Percentiles rank a stretch among this genome's conserved stretches.
These are phyloP conservation scores for Phalacrocorax carbo DNA, from an alignment of 2,113 vertebrate genomes.

Conservation along the genomic window DNA sequence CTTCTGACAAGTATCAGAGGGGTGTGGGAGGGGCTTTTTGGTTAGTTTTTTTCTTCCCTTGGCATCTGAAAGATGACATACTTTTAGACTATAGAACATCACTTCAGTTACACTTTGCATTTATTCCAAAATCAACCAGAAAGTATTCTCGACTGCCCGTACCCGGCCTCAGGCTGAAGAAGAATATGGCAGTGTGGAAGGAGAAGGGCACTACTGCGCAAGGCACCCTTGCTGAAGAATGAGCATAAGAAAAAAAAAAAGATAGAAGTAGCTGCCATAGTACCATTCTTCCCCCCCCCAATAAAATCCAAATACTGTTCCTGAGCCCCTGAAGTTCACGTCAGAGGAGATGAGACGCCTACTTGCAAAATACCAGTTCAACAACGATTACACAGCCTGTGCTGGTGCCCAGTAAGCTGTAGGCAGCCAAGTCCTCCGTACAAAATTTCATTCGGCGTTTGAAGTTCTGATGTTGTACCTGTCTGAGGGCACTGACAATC, in stretches of 20 bases:
- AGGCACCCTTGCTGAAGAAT: neutral
- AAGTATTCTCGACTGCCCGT: neutral
- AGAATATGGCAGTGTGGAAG: neutral
- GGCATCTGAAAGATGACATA: neutral
- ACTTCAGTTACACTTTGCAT: neutral
- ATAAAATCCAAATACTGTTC: neutral
- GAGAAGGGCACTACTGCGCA: neutral
- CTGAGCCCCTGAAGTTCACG: neutral
- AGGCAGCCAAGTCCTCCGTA: neutral
- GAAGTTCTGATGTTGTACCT: neutral
- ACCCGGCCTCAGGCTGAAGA: neutral
- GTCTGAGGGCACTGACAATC: neutral
- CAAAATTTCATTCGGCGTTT: too few species aligned
- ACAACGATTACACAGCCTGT: neutral
- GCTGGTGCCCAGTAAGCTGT: rapidly evolving
- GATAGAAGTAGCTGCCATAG: neutral
- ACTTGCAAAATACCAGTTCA: neutral
- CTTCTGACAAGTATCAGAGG: neutral
- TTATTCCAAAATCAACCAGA: neutral
- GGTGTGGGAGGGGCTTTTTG: rapidly evolving
- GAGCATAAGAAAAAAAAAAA: too few species aligned
- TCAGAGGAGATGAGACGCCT: neutral
- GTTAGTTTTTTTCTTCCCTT: rapidly evolving
- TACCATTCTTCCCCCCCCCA: neutral
- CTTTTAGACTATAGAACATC: neutral